Evolutionary conservation across 2,888 invertebrate genomes (phyloP).

Genomic region (Allolobophora icterica): DNA sequence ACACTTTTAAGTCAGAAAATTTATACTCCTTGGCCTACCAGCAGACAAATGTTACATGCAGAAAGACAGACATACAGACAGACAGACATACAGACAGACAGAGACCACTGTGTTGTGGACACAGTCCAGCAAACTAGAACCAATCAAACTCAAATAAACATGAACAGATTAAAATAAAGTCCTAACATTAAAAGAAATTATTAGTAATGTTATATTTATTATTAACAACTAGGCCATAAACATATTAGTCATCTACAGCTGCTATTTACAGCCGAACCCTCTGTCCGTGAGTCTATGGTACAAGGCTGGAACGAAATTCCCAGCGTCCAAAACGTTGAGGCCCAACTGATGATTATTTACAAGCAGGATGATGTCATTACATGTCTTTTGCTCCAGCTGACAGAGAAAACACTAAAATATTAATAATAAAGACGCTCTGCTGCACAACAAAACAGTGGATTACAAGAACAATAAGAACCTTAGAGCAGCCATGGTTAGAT

Average conservation of each 20-base stretch:
- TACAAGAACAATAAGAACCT: neutral
- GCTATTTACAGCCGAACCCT: neutral
- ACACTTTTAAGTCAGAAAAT: neutral
- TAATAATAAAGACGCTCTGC: neutral
- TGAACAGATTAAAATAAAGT: neutral
- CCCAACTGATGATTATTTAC: neutral
- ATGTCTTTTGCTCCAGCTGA: neutral
- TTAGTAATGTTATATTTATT: neutral
- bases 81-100: neutral
- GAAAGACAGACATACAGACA: neutral
- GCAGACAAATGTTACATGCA: neutral
- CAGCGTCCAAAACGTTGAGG: neutral
- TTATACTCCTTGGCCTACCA: neutral
- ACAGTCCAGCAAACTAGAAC: neutral
- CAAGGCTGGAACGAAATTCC: conserved; percentile 1
- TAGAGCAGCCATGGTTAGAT: neutral
- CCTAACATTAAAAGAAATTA: neutral
- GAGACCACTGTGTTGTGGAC: neutral
- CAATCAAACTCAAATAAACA: neutral
- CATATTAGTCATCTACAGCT: neutral
- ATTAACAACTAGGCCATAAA: neutral
- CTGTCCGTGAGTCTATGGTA: neutral
- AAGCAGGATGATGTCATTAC: neutral
- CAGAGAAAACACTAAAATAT: neutral
- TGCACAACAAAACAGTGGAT: neutral